Conservation (phyloP, 1,140 invertebrate genomes). For the Neodiprion lecontei region DNA sequence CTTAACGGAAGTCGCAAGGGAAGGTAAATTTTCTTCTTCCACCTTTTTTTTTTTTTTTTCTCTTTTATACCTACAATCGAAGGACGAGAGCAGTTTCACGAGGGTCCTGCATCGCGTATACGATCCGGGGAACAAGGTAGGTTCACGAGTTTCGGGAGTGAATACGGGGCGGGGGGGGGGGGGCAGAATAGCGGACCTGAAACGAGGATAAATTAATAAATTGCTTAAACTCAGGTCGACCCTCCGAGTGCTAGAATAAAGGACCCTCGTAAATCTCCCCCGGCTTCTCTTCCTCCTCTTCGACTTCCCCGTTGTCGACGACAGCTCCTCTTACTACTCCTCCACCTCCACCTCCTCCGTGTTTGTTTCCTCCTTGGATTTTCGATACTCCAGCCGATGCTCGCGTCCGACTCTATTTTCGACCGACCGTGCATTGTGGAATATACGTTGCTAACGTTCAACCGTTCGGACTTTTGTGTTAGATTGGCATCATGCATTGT, state of each 20-base stretch:
- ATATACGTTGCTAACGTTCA: too few species aligned
- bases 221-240: conserved; percentile 53
- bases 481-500: too few species aligned
- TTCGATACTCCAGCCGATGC: neutral
- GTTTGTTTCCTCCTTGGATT: neutral
- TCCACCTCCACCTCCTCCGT: too few species aligned
- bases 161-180: neutral
- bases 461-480: too few species aligned
- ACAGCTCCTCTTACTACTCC: neutral
- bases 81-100: too few species aligned
- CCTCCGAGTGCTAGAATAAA: conserved; percentile 47
- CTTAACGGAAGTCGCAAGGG: conserved; percentile 4
- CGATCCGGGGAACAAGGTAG: conserved; percentile 8
- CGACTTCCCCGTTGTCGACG: neutral
- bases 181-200: conserved; percentile 26
- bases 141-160: neutral
- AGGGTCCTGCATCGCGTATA: too few species aligned
- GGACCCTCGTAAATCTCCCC: conserved; percentile 54
- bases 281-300: conserved; percentile 29
- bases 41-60: too few species aligned
- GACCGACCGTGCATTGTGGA: neutral
- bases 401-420: neutral
- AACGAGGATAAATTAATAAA: conserved; percentile 56
- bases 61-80: too few species aligned
- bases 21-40: too few species aligned